Percentiles rank a stretch among this genome's conserved stretches.
Evolutionary conservation across 2,888 invertebrate genomes (phyloP).

Genomic region (Lasioglossum malachurum): DNA sequence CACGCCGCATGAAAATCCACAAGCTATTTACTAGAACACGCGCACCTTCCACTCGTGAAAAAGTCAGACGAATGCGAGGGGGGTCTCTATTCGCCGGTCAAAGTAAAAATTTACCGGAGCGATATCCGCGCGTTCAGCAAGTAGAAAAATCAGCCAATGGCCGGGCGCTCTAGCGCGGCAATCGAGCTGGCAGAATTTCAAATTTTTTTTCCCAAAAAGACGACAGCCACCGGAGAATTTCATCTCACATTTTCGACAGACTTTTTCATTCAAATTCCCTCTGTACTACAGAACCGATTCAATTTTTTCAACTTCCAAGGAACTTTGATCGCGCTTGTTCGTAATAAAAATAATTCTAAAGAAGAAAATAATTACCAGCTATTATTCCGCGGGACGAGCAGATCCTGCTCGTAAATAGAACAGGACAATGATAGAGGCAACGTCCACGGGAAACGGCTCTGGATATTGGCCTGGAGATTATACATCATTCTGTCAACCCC

Average conservation of each 20-base stretch:
- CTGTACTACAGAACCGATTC: background rate
- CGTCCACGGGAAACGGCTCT: background rate
- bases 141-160: background rate
- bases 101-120: background rate
- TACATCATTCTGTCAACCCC: slow-evolving; percentile 62
- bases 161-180: background rate
- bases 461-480: slow-evolving; percentile 52
- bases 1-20: background rate
- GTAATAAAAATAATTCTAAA: background rate
- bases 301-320: background rate
- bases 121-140: background rate
- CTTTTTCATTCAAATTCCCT: background rate
- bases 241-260: background rate
- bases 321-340: background rate
- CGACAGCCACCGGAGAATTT: background rate
- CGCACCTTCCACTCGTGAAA: background rate
- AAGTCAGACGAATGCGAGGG: background rate
- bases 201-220: background rate
- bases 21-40: background rate
- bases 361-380: background rate
- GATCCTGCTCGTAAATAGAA: background rate
- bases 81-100: background rate
- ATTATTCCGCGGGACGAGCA: background rate
- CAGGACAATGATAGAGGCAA: background rate
- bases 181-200: background rate